Evolutionary conservation across 2,113 vertebrate genomes (phyloP), one percentile per base, ranked within the genome.

Genomic region (Gallinago jamesoni): DNA sequence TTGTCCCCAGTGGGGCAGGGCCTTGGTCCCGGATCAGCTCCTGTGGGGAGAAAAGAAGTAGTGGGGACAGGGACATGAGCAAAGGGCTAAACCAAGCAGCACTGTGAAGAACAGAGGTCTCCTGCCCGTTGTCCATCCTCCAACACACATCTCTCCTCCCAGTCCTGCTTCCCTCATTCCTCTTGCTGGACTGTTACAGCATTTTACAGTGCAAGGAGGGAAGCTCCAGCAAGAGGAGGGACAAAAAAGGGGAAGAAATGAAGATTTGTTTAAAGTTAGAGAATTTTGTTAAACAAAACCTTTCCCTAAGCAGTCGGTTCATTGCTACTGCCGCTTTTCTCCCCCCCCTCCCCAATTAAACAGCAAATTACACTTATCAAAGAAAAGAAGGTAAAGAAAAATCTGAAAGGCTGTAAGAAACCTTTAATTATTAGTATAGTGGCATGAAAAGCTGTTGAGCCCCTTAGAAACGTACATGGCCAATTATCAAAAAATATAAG

Each of bases 401-500:
- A 94, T 89, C 91, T 96, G 75, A 96, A 96, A 96, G 92, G 86
- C 94, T 89, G 80, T 68, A 81, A 91, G 93, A 96, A 96, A 92
- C 91, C 97, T 97, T 97, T 96, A 97, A 97, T 97, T 97, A 97
- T 91, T 94, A 93, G 89, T 92, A 95, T 50, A 93, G 96, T 92
- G 68, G 94, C 93, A 97, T 97, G 96, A 97, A 97, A 98, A 96
- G 96, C 96, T 97, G 95, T 96, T 96, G 96, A 98, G 96, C 93
- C 96, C 96, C 94, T 97, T 97, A 97, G 96, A 98, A 97, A 97
- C 60, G 94, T 97, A 96, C 97, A 97, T 96, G 96, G 93, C 90
- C 97, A 98, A 97, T 98, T 97, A 98, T 97, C 90, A 96, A 97
- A 97, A 94, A 95, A 95, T 96, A 96, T 94, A 97, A 97, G 95